Evolutionary conservation across 2,888 invertebrate species (phyloP).

Genomic region (Eristalinus aeneus): DNA sequence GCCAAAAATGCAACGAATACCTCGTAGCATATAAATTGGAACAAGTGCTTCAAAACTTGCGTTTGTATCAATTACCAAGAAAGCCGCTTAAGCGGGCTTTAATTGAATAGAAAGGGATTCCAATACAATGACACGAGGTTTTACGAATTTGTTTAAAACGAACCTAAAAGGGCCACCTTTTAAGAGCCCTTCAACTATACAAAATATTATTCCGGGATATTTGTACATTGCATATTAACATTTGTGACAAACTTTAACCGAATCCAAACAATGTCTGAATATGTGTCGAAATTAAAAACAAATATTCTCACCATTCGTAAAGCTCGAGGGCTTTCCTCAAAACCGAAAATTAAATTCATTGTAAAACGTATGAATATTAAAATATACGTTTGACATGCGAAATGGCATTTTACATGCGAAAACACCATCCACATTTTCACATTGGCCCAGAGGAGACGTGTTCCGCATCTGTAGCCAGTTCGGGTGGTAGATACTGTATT

Average conservation of each 20-base stretch:
- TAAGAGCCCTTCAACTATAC: no score
- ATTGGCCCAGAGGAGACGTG: background rate
- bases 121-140: no score
- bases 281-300: slow-evolving; percentile 36
- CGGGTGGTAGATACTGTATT: slow-evolving; percentile 17
- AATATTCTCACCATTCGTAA: slow-evolving; percentile 22
- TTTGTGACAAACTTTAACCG: background rate
- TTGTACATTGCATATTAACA: background rate
- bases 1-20: no score
- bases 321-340: slow-evolving; percentile 30
- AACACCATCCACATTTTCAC: slow-evolving; percentile 11
- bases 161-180: no score
- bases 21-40: no score
- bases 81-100: no score
- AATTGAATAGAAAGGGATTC: no score
- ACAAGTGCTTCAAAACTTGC: no score
- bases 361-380: slow-evolving; percentile 49
- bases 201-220: background rate
- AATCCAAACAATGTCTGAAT: background rate
- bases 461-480: background rate
- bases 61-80: no score
- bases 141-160: no score
- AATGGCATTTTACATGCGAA: slow-evolving; percentile 39
- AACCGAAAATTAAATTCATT: slow-evolving; percentile 50
- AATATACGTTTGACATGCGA: slow-evolving; percentile 45